Conservation (phyloP, 2,888 invertebrate genomes). For the Limulus polyphemus region DNA sequence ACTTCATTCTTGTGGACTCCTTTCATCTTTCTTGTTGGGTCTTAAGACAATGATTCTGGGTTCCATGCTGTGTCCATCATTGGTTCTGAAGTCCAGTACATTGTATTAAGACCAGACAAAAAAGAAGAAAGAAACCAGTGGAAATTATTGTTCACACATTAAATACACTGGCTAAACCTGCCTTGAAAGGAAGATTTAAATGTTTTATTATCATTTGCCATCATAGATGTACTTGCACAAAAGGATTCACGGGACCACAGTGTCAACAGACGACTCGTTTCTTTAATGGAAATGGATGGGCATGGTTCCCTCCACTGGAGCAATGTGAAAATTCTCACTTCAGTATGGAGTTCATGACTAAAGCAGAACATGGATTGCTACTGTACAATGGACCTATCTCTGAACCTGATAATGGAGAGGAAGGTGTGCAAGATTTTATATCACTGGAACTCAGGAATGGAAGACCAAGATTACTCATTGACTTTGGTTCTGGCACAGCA, state of each 20-base stretch:
- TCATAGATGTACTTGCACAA: constrained; percentile 60
- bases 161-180: too few relatives aligned
- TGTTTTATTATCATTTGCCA: neutral
- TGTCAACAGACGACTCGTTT: constrained; percentile 94
- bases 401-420: constrained; percentile 81
- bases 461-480: constrained; percentile 73
- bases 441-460: constrained; percentile 85
- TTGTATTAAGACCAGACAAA: too few relatives aligned
- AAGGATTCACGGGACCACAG: constrained; percentile 81
- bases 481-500: constrained; percentile 87
- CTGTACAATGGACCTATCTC: constrained; percentile 95
- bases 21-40: too few relatives aligned
- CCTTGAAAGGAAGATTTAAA: too few relatives aligned
- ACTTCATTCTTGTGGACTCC: too few relatives aligned
- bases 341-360: constrained; percentile 88
- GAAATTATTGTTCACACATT: too few relatives aligned
- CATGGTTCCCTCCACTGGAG: constrained; percentile 93
- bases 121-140: too few relatives aligned
- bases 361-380: constrained; percentile 76
- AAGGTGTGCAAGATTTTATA: constrained; percentile 66
- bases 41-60: too few relatives aligned
- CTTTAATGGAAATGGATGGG: constrained; percentile 91
- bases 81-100: too few relatives aligned
- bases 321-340: constrained; percentile 94
- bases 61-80: too few relatives aligned